Base-by-base conservation (phyloP, 1,140 invertebrate species). In the Thaumatotibia leucotreta region DNA sequence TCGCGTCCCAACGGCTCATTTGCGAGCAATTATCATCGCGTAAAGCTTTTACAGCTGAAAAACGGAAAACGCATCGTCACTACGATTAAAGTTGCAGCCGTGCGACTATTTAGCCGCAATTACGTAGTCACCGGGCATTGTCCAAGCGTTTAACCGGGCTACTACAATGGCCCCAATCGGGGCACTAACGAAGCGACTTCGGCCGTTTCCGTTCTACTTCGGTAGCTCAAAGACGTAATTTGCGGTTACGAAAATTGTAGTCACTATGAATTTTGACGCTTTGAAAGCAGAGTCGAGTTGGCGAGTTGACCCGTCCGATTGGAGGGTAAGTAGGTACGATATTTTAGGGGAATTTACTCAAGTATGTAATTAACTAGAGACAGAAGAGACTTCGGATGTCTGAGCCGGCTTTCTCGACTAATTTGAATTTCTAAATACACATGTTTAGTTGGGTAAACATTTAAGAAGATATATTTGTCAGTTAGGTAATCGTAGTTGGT, bases 171-270 rank as follows among this genome's bases (percentile, higher is more conserved):
- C 63, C 61, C 78, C 83, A 85, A 89, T 89, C 80, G 73, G 85
- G 76, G 74, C 79, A 73, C 79, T 89, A 88, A 89, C 84, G 87
- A 89, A 88, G 83, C 75, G 85, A 88, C 84, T 84, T 87, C 84
- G 82, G 75, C 70, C 69, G 73, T 83, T 86, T 88, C 85, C 85
- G 82, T 64, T 68, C 64, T 76, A 80, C 83, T 84, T 82, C 80
- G 81, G 72, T 32, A 77, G 74, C 68, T 82, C 81, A 80, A 89
- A 89, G 85, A 89, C 79, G 79, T 86, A 88, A 89, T 89, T 89
- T 89, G 87, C 75, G 87, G 87, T 68, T 69, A 69, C 73, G 72
- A 79, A 85, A 89, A 87, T 89, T 85, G 84, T 80, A 78, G 76
- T 69, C 71, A 65, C 58, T 63, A 71, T 69, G 75, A 80, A 79